Evolutionary conservation across 1,140 invertebrate genomes (phyloP).

Genomic region (Copidosoma floridanum): DNA sequence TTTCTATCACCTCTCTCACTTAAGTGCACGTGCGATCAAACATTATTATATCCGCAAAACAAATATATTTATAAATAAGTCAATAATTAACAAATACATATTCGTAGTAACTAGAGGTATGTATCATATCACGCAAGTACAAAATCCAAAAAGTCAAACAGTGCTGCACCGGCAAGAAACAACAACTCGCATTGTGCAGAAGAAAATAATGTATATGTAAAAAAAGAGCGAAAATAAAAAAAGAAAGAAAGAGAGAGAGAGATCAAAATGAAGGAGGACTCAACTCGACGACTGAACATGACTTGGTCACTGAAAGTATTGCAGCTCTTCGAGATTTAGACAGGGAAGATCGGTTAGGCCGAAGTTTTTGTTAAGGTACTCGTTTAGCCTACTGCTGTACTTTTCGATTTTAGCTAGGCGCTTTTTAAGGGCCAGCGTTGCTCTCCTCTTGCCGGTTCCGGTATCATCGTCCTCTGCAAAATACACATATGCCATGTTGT

Average conservation of each 20-base stretch:
- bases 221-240: too few relatives aligned
- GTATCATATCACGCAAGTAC: neutral
- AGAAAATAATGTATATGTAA: too few relatives aligned
- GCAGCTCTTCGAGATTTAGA: conserved; percentile 25
- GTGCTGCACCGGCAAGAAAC: neutral
- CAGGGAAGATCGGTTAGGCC: conserved; percentile 22
- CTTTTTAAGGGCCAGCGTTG: conserved; percentile 28
- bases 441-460: conserved; percentile 25
- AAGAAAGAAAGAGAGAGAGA: neutral
- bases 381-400: conserved; percentile 30
- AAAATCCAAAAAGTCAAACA: neutral
- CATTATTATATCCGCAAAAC: too few relatives aligned
- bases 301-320: conserved; percentile 23
- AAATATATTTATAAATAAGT: neutral
- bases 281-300: conserved; percentile 11
- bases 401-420: conserved; percentile 30
- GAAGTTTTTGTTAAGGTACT: conserved; percentile 34
- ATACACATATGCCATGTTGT: conserved; percentile 25
- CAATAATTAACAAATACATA: conserved; percentile 11
- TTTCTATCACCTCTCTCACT: neutral
- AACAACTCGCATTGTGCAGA: neutral
- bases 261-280: neutral
- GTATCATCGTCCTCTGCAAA: conserved; percentile 30
- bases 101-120: conserved; percentile 1
- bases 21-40: too few relatives aligned